Evolutionary conservation across 2,113 vertebrate genomes (phyloP), one percentile per base, ranked within the genome.

Genomic region (Colinus virginianus): DNA sequence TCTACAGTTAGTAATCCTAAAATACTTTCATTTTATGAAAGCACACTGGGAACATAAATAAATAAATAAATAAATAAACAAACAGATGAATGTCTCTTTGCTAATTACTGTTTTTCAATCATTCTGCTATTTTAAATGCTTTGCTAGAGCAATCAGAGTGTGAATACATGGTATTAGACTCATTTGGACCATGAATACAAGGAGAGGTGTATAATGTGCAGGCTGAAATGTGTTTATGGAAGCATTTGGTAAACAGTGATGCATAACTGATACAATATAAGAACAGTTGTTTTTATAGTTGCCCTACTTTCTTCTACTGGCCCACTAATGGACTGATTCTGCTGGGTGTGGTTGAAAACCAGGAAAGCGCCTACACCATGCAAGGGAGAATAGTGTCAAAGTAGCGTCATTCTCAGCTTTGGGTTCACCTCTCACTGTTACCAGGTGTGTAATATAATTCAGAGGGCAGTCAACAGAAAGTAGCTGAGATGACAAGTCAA

Each of bases 341-440:
- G 34, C 59, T 56, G 49, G n/a, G 11, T 9, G 8, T 10, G 28
- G 7, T 11, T 48, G 25, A 69, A 75, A 64, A 12, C 19, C 28
- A 64, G 56, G 72, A 20, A 36, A 25, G 25, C 38, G 28, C 23
- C 51, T 58, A 26, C 11, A 46, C 2, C 28, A 22, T 0, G 0
- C 21, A 34, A 13, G 13, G 59, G 20, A 64, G 13, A 56, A 12
- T 0, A 0, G 19, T 38, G 40, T 25, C 21, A 64, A 79, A 30
- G 4, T 20, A 80, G 17, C 9, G 2, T 12, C 19, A 13, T 11
- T 76, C 40, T 49, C 48, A 30, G 20, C 17, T 76, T 43, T 21
- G 5, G 4, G 11, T 6, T 55, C 48, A 13, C 5, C 51, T 8
- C 7, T 62, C 40, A 48, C 30, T 2, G 22, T 55, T 20, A 55